Base-by-base conservation (phyloP, 2,113 vertebrate genomes). In the Ranitomeya imitator region DNA sequence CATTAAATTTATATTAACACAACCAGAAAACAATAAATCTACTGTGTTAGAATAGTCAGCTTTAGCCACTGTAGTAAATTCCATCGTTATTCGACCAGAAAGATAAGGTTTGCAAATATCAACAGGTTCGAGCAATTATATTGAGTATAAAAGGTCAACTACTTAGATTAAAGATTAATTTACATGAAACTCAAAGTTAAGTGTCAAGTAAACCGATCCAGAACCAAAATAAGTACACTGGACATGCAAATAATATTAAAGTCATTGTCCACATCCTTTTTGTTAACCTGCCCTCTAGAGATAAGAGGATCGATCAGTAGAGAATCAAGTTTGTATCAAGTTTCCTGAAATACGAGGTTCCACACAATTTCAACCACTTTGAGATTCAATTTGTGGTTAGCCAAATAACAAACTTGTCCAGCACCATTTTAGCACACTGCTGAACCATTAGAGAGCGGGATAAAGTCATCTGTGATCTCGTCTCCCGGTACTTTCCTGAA, bases 71-170 rank as follows among this genome's bases (percentile, higher is more conserved):
- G 31, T 37, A 9, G 71, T 76, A 76, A 52, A 51, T 51, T 19
- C 73, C 73, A 45, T 18, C 14, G 2, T 76, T 76, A 21, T 52
- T 52, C 37, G 8, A 52, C 11, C 37, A 4, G 73, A 21, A 18
- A 18, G 73, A 76, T 45, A 74, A 45, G 71, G 71, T 51, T 74
- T 31, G 71, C 18, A 74, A 74, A 74, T 74, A 74, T 74, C 84
- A 85, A 59, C 18, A 31, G 37, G 69, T 85, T 52, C 84, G 60
- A 7, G 69, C 18, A 76, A 85, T 51, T 76, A 18, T 85, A 18
- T 85, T 52, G 73, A 85, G 67, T 23, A 4, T 2, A 52, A 86
- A 86, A 86, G 85, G 85, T 86, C 85, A 85, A 1, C 8, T 45
- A n/a, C 54, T 85, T 85, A 77, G 51, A 61, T 65, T 78, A 78